Evolutionary conservation across 1,140 invertebrate species (phyloP).

Genomic region (Oscheius sp.): DNA sequence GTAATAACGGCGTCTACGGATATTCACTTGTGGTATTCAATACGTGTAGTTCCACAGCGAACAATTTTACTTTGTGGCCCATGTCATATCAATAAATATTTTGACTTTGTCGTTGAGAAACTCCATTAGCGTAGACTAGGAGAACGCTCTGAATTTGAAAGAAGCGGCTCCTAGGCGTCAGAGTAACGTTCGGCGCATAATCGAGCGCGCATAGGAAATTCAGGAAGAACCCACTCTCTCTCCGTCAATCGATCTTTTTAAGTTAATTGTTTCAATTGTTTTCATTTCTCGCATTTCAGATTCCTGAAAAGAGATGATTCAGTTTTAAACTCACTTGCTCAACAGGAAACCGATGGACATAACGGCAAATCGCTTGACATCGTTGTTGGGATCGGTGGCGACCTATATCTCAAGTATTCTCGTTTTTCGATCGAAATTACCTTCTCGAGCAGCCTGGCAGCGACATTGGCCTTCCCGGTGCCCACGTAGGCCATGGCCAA

Average conservation of each 20-base stretch:
- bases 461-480: conserved; percentile 92
- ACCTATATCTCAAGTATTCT: conserved; percentile 64
- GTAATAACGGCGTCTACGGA: not conserved
- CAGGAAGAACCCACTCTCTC: not conserved
- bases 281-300: no score
- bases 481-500: conserved; percentile 98
- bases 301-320: conserved; percentile 6
- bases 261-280: no score
- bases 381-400: conserved; percentile 96
- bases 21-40: not conserved
- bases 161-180: not conserved
- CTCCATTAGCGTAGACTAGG: no score
- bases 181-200: not conserved
- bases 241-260: no score
- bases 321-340: conserved; percentile 75
- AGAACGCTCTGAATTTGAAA: no score
- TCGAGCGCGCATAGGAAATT: conserved; percentile 1
- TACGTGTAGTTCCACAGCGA: not conserved
- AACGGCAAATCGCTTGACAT: conserved; percentile 93
- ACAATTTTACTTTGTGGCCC: not conserved
- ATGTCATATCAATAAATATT: not conserved
- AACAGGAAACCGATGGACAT: conserved; percentile 93
- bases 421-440: not conserved
- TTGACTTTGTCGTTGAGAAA: not conserved
- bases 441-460: conserved; percentile 87